Base-by-base conservation (phyloP, 1,140 invertebrate species). In the Bombus turneri region DNA sequence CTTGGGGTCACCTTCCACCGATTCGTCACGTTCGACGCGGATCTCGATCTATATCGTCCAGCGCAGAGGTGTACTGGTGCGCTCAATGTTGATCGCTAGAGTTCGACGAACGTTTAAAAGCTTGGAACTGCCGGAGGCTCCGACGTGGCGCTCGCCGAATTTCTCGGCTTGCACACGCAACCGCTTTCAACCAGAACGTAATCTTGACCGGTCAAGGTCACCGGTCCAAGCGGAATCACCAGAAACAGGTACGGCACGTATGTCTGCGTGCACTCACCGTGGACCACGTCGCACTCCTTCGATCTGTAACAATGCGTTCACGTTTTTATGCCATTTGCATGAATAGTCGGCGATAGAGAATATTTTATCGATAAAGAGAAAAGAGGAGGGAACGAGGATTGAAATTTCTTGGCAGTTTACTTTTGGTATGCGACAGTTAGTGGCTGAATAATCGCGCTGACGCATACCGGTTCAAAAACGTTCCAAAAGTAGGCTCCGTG, bases 171-270 rank as follows among this genome's bases (percentile, higher is more conserved):
- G 94, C 98, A 99, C 10, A 98, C 97, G 93, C 98, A 99, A 53
- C 98, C 98, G 91, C 97, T 98, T 93, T 99, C 98, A 8, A 99
- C 98, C 34, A 98, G 95, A 13, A 99, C 98, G 95, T 99, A 99
- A 95, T 98, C 98, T 93, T 98, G 98, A 13, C 98, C 98, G 28
- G 98, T 98, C 25, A 98, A 95, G 22, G 98, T 98, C 12, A 98
- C 98, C 3, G 98, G 98, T 3, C 98, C 98, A 47, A 98, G 94
- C 0, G 98, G 98, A 78, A 98, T 97, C 72, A 98, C 98, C 92
- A 98, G 95, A 94, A 98, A 99, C 83, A 98, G 95, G 94, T 98
- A 98, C 13, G 98, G 98, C 81, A 98, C 97, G 95, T 98, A 99
- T 0, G 98, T 98, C 95, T 98, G 98, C 62, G 98, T 98, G 94